A percentile compares a stretch with the other conserved stretches of the same genome.
Evolutionary conservation across 2,797 vertebrate species (phyloP).

Genomic region (Rallus crepitans): DNA sequence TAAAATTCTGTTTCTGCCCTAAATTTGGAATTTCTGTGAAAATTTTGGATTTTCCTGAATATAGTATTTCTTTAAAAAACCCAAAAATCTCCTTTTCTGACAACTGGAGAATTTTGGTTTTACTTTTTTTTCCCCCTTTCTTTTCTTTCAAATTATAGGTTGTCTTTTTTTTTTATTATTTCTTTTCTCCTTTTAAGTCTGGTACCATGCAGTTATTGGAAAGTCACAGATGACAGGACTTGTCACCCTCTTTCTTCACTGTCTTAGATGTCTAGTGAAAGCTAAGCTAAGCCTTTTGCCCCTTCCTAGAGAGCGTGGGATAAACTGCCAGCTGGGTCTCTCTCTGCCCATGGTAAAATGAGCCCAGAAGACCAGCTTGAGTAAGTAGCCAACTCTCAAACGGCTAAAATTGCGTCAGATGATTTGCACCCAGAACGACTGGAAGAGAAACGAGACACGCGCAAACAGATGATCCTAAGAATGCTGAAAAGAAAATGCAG

Average conservation of each 20-base stretch:
- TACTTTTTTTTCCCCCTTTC: background rate
- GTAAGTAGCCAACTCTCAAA: background rate
- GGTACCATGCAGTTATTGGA: background rate
- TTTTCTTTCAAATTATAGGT: background rate
- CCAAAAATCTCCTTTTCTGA: background rate
- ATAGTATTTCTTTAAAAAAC: background rate
- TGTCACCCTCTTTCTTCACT: background rate
- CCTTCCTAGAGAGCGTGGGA: slow-evolving; percentile 58
- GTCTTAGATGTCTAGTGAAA: slow-evolving; percentile 29
- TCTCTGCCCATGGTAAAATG: slow-evolving; percentile 30
- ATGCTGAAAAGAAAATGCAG: slow-evolving; percentile 22
- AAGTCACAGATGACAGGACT: slow-evolving; percentile 36
- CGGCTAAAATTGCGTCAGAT: slow-evolving; percentile 10
- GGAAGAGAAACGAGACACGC: background rate
- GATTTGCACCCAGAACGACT: slow-evolving; percentile 20
- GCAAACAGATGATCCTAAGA: background rate
- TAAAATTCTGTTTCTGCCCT: background rate
- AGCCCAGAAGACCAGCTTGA: background rate
- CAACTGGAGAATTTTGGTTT: background rate
- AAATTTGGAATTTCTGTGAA: background rate
- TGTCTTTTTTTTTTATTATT: background rate
- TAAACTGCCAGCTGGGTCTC: slow-evolving; percentile 51
- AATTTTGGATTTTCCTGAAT: background rate
- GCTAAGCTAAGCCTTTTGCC: slow-evolving; percentile 44
- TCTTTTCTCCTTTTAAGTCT: background rate